phyloP scores from a whole-genome alignment of 2,888 invertebrate species.

The Galerucella pusilla region DNA sequence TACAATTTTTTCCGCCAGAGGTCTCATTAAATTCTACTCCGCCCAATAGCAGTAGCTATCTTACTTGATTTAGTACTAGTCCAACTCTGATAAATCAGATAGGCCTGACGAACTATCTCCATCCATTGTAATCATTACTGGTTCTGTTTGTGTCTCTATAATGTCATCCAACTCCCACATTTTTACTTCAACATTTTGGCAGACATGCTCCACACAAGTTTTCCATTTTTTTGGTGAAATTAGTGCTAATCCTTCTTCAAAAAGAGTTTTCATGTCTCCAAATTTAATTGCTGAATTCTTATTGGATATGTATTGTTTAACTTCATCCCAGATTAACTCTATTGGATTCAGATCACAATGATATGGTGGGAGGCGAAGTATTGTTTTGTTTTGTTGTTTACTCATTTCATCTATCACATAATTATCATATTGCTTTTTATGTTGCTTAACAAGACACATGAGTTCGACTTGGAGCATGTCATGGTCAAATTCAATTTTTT shows the following conservation, averaged over 20 bases:
- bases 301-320: constrained; percentile 41
- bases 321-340: constrained; percentile 51
- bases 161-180: constrained; percentile 46
- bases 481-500: background rate
- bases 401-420: constrained; percentile 55
- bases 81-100: too few relatives aligned
- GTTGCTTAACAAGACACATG: background rate
- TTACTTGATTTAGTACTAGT: too few relatives aligned
- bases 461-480: constrained; percentile 28
- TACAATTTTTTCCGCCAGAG: too few relatives aligned
- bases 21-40: too few relatives aligned
- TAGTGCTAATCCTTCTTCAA: constrained; percentile 24
- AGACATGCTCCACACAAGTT: constrained; percentile 39
- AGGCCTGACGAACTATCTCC: background rate
- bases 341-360: constrained; percentile 57
- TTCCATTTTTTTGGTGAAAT: constrained; percentile 41
- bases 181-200: constrained; percentile 33
- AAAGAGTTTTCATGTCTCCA: constrained; percentile 40
- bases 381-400: constrained; percentile 50
- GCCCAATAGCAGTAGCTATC: too few relatives aligned
- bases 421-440: constrained; percentile 44
- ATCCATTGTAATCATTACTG: background rate
- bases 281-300: constrained; percentile 41
- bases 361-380: constrained; percentile 56
- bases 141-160: constrained; percentile 30